Conservation (phyloP, 2,797 vertebrate genomes). For the Gymnoscopelus microlampas region DNA sequence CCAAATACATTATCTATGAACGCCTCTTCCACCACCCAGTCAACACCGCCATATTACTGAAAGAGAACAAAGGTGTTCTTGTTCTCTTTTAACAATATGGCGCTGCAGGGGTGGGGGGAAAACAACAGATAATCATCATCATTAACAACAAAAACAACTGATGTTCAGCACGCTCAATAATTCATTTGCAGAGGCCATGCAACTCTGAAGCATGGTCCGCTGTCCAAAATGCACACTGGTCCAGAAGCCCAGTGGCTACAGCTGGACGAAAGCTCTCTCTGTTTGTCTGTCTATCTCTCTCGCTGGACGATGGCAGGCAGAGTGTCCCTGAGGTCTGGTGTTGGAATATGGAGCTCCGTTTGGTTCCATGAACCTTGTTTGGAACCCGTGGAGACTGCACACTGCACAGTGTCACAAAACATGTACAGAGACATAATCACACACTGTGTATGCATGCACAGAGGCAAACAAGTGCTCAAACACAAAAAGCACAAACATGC, state of each 20-base stretch:
- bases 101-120: neutral
- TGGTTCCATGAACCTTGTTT: conserved; percentile 1
- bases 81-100: conserved; percentile 2
- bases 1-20: neutral
- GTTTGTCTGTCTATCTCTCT: neutral
- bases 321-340: conserved; percentile 9
- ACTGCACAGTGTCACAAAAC: conserved; percentile 16
- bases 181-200: neutral
- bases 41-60: too few species aligned
- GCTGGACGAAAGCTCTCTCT: neutral
- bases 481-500: too few species aligned
- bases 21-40: neutral
- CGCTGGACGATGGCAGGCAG: conserved; percentile 14
- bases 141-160: neutral
- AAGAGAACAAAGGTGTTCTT: neutral
- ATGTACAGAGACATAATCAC: conserved; percentile 5
- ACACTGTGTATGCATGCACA: too few species aligned
- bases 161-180: conserved; percentile 10
- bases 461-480: too few species aligned
- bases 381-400: conserved; percentile 23
- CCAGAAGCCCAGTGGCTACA: conserved; percentile 14
- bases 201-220: neutral
- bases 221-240: conserved; percentile 3
- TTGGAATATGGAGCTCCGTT: conserved; percentile 5
- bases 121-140: conserved; percentile 8